Conservation (phyloP, 2,113 vertebrate species). For the Passer montanus region DNA sequence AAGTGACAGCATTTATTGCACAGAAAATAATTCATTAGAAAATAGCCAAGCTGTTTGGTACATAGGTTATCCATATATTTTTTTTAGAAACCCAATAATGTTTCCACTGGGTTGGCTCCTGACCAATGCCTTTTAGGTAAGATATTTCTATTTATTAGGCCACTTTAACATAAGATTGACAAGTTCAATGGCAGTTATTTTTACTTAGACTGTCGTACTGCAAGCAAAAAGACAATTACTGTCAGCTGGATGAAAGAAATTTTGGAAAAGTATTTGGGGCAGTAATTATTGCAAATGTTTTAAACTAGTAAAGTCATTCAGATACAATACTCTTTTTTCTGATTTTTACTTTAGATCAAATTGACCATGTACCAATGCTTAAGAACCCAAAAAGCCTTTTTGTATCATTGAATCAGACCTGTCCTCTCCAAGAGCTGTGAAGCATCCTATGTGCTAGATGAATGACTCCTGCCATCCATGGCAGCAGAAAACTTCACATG, state of each 20-base stretch:
- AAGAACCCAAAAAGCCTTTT: neutral
- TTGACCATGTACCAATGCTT: neutral
- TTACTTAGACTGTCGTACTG: neutral
- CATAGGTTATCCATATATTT: neutral
- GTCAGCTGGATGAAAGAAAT: neutral
- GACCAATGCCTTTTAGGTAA: neutral
- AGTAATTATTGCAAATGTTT: neutral
- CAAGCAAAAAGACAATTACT: neutral
- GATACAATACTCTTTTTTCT: neutral
- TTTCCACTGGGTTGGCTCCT: neutral
- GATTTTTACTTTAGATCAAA: neutral
- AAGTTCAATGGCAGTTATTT: neutral
- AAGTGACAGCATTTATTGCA: neutral
- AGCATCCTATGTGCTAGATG: neutral
- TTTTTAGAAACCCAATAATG: neutral
- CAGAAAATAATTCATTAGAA: neutral
- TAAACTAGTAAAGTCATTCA: neutral
- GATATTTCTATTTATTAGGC: neutral
- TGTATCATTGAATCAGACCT: fast-evolving
- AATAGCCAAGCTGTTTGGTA: neutral
- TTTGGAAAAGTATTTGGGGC: neutral
- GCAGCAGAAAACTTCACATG: neutral
- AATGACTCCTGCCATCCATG: neutral
- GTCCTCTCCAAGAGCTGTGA: neutral
- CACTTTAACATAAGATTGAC: neutral